Base-by-base conservation (phyloP, 2,888 invertebrate genomes). In the Drosophila imparisetae region DNA sequence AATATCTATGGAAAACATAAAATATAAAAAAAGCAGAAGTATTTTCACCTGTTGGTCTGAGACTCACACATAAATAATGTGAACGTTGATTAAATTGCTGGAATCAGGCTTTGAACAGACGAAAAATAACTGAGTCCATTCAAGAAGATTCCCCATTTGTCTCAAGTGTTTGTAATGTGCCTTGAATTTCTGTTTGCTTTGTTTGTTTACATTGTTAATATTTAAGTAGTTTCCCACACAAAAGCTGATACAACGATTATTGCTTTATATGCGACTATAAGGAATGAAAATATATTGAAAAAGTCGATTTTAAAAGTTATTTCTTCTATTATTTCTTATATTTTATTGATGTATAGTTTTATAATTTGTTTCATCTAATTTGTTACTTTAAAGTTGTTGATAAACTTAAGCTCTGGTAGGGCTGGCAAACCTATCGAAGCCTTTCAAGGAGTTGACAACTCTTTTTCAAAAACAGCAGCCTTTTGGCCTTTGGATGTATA, bases 41-140 rank as follows among this genome's bases (percentile, higher is more conserved):
- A 80, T 83, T 86, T 86, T 89, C 84, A 84, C 84, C 87, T 78
- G 81, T 65, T 74, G 54, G 52, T 67, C 55, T 54, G 68, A 15
- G 68, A 4, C 48, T 29, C 57, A 18, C 48, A 62, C 58, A 58
- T 49, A 42, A 72, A 62, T 67, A 45, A 58, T 30, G 11, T 40
- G 36, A 34, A 30, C 52, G 32, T 60, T 57, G 49, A 64, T 72
- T 72, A 48, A 72, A 75, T 67, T 60, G 36, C 38, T 53, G 40
- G 15, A 4, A 11, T 29, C 36, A 11, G 50, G 21, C 34, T 27
- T 48, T 24, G n/a, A 42, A 32, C 42, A 49, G 29, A 15, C 7
- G 15, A 21, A 27, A 59, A 55, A 45, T 48, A 24, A 15, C 45
- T 21, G n/a, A 29, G 8, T 57, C 38, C 18, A 70, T 52, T 52